These are phyloP conservation scores for Scartelaos histophorus DNA, from an alignment of 2,113 vertebrate species.

Conservation along the genomic window DNA sequence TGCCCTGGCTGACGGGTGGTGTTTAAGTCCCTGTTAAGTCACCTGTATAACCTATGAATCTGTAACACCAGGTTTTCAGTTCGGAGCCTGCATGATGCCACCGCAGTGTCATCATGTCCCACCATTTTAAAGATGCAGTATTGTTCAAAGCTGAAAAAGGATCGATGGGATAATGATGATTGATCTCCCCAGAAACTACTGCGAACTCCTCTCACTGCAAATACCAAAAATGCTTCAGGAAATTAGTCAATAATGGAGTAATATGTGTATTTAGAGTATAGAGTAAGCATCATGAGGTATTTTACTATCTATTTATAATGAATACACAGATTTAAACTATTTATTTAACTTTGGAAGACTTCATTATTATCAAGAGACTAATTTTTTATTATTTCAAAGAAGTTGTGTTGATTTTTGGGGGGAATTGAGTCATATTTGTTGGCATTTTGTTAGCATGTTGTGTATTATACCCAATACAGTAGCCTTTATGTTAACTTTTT, in stretches of 20 bases:
- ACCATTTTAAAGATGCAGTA: slow-evolving; percentile 87
- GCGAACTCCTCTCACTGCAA: slow-evolving; percentile 11
- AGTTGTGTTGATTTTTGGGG: too few relatives aligned
- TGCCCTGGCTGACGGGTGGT: slow-evolving; percentile 18
- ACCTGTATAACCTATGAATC: slow-evolving; percentile 34
- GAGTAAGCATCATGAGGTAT: too few relatives aligned
- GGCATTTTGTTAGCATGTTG: too few relatives aligned
- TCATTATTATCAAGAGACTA: too few relatives aligned
- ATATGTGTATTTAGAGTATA: too few relatives aligned
- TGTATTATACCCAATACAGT: too few relatives aligned
- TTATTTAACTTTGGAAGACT: too few relatives aligned
- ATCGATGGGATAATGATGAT: slow-evolving; percentile 67
- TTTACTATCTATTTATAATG: too few relatives aligned
- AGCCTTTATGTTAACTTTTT: background rate
- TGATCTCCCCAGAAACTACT: slow-evolving; percentile 74
- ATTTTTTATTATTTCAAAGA: too few relatives aligned
- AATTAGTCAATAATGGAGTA: too few relatives aligned
- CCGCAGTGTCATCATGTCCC: slow-evolving; percentile 67
- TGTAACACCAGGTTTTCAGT: slow-evolving; percentile 48
- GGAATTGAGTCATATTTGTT: too few relatives aligned
- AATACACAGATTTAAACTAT: too few relatives aligned
- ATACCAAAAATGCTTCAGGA: background rate
- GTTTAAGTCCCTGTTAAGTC: slow-evolving; percentile 1
- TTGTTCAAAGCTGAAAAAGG: slow-evolving; percentile 66
- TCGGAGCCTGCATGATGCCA: slow-evolving; percentile 67